Evolutionary conservation across 2,888 invertebrate genomes (phyloP), one percentile per base, ranked within the genome.

Genomic region (Pseudanteris insignis): DNA sequence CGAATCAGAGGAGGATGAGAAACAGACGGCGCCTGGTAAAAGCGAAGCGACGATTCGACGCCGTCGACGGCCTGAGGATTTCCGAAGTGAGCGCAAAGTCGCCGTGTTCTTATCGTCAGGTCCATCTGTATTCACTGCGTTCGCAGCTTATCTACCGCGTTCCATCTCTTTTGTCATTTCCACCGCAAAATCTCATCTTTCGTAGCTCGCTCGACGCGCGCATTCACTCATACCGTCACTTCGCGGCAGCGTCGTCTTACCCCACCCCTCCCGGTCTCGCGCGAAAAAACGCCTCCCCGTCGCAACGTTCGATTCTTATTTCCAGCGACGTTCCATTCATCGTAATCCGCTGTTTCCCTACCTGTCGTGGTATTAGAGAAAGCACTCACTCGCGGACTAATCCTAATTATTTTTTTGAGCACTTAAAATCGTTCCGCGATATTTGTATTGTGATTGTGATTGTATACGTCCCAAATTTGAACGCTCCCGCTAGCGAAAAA

Each of bases 61-160:
- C 33, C 41, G 46, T 9, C 24, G 10, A 11, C 37, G 46, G 43
- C 40, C 38, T 26, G 51, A 59, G 61, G 54, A 53, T 51, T 58
- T 48, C 38, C 60, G 46, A 51, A 59, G 59, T 67, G 74, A 73
- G 71, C 67, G 68, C 70, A 65, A 50, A 54, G 50, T 61, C 61
- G 15, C 36, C 32, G 24, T 44, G 54, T 50, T 61, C 67, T 73
- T 77, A 77, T 77, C 76, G 66, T 50, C 48, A 28, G 66, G 74
- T 74, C 76, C 73, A 77, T 78, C 77, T 77, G 77, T 72, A 77
- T 76, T 76, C 76, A 75, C 73, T 59, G 65, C 67, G 66, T 70
- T 71, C 67, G 69, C 67, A 63, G 67, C 72, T 75, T 76, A 75
- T 75, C 76, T 71, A 36, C 47, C 61, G 64, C 61, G 44, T 63